Percentiles rank a stretch among this genome's conserved stretches.
phyloP scores from a whole-genome alignment of 2,113 vertebrate genomes.

The Psilopogon haemacephalus region DNA sequence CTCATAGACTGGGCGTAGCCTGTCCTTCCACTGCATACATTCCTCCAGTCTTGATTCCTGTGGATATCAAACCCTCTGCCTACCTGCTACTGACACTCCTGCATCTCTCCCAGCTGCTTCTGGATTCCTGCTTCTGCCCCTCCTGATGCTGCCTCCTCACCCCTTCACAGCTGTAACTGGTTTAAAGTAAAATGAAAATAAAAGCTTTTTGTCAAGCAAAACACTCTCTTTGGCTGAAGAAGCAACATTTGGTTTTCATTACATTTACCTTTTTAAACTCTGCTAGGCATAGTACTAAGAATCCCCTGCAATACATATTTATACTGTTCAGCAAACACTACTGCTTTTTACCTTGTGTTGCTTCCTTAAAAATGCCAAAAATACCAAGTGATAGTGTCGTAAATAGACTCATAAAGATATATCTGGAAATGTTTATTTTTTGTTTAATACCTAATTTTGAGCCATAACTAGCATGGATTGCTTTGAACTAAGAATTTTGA shows the following conservation, averaged over 20 bases:
- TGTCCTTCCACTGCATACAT: not conserved
- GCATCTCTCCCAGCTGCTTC: not conserved
- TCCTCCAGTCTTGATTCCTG: not conserved
- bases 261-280: not conserved
- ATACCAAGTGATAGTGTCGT: not conserved
- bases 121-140: not conserved
- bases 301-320: not conserved
- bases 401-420: not conserved
- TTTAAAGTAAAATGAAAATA: conserved; percentile 24
- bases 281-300: not conserved
- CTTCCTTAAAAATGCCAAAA: not conserved
- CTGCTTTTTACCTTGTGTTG: not conserved
- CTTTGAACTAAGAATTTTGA: conserved; percentile 4
- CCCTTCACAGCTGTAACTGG: conserved; percentile 2
- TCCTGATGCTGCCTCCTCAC: not conserved
- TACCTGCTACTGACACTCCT: not conserved
- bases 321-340: not conserved
- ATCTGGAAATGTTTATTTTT: not conserved
- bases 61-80: not conserved
- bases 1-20: not conserved
- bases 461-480: not conserved
- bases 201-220: not conserved
- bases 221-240: not conserved
- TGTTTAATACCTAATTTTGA: not conserved
- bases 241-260: conserved; percentile 6